phyloP scores from a whole-genome alignment of 2,797 vertebrate species.

The Pangasius sanitwongsei region DNA sequence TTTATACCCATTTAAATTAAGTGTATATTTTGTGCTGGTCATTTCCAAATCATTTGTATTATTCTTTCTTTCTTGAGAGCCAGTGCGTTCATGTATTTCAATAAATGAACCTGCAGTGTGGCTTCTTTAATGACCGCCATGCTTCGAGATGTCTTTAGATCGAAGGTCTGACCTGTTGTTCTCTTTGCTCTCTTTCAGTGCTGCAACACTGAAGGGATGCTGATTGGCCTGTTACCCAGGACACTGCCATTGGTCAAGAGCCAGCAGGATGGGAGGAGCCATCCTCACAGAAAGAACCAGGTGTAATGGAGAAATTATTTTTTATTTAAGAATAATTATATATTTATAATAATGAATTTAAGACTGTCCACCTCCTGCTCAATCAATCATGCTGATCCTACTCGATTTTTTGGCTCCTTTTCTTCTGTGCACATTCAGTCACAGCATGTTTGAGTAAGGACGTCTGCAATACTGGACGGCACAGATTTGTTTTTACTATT shows the following conservation, averaged over 20 bases:
- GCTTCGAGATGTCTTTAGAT: background rate
- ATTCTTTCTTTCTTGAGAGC: background rate
- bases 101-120: background rate
- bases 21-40: background rate
- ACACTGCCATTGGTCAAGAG: slow-evolving; percentile 69
- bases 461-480: slow-evolving; percentile 46
- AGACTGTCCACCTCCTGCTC: slow-evolving; percentile 50
- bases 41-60: background rate
- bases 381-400: slow-evolving; percentile 50
- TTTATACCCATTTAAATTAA: background rate
- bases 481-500: slow-evolving; percentile 43
- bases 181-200: slow-evolving; percentile 79
- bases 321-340: slow-evolving; percentile 68
- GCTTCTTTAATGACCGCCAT: background rate
- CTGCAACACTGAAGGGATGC: slow-evolving; percentile 86
- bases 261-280: slow-evolving; percentile 44
- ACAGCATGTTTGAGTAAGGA: slow-evolving; percentile 45
- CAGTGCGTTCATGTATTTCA: background rate
- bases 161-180: slow-evolving; percentile 60
- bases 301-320: slow-evolving; percentile 53
- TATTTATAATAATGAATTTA: slow-evolving; percentile 72
- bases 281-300: slow-evolving; percentile 54
- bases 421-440: slow-evolving; percentile 34
- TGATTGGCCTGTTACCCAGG: slow-evolving; percentile 75
- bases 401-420: slow-evolving; percentile 14